Evolutionary conservation across 2,797 vertebrate species (phyloP), one percentile per base, ranked within the genome.

Genomic region (Phaenicophaeus curvirostris): DNA sequence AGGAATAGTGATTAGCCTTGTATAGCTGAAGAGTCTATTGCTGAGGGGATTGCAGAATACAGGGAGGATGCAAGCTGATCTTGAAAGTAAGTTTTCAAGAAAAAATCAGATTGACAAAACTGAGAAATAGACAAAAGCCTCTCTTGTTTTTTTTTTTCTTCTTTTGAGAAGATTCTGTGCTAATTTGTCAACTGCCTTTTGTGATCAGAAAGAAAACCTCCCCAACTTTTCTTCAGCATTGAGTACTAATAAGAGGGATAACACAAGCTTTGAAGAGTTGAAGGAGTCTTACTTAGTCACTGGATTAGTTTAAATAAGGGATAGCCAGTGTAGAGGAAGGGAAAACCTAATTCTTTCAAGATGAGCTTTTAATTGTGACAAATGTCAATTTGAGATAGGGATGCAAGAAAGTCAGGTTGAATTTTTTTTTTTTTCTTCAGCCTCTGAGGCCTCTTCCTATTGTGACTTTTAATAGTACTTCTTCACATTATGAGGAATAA

Each of bases 1-100:
- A 95, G 93, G 95, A 88, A 82, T 84, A 88, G 71, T 71, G 88
- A 95, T 96, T 61, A 95, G 89, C 75, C 61, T 87, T 67, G 58
- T 91, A 15, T 42, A 90, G 85, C 69, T 93, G 83, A 75, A 51
- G 69, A 84, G 51, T 13, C 66, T 75, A 62, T 68, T 91, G 66
- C 83, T 59, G 48, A 59, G 73, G 80, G 85, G 82, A 91, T 91
- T 31, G 20, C 11, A 37, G 89, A 77, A 57, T 44, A 59, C 41
- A 57, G 67, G 74, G 35, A 59, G 35, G 75, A 55, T 79, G 48
- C 48, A 48, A 48, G 68, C 68, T 91, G 63, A 77, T 86, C 73
- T 81, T 54, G 37, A 86, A 68, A 87, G 61, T 33, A 88, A 77
- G 18, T 84, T 85, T 88, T 58, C 62, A 72, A 51, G 69, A 46